phyloP scores from a whole-genome alignment of 1,140 invertebrate species.

The Leptinotarsa lineolata region DNA sequence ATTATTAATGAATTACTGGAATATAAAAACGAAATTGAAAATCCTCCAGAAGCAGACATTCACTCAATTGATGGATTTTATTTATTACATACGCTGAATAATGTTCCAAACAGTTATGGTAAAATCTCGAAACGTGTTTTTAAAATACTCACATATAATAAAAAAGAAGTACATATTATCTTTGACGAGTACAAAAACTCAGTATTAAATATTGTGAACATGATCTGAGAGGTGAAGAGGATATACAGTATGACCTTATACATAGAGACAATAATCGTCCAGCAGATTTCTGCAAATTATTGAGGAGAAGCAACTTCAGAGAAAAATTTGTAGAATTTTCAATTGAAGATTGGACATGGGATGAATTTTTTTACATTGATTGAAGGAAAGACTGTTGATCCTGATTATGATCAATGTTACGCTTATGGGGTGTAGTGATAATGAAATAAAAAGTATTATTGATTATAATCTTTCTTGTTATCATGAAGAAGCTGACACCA shows the following conservation, averaged over 20 bases:
- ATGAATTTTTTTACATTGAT: slow-evolving; percentile 34
- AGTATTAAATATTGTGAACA: slow-evolving; percentile 49
- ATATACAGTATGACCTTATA: slow-evolving; percentile 33
- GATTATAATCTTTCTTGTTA: slow-evolving; percentile 40
- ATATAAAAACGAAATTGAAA: slow-evolving; percentile 5
- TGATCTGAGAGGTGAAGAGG: slow-evolving; percentile 39
- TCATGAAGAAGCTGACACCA: slow-evolving; percentile 42
- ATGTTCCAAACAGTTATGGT: slow-evolving; percentile 24
- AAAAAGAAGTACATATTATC: slow-evolving; percentile 35
- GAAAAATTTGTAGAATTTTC: slow-evolving; percentile 14
- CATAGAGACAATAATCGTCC: slow-evolving; percentile 39
- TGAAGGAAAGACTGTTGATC: slow-evolving; percentile 34
- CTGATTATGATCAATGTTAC: slow-evolving; percentile 39
- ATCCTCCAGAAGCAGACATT: slow-evolving; percentile 19
- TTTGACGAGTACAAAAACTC: slow-evolving; percentile 40
- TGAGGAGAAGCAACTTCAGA: slow-evolving; percentile 33
- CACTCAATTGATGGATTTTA: slow-evolving; percentile 25
- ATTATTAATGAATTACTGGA: slow-evolving; percentile 4
- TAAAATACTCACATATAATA: slow-evolving; percentile 32
- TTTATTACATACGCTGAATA: slow-evolving; percentile 24
- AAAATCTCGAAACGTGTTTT: slow-evolving; percentile 28
- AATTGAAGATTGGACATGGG: slow-evolving; percentile 35
- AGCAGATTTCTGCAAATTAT: slow-evolving; percentile 37
- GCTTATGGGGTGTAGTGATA: slow-evolving; percentile 32
- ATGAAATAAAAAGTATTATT: slow-evolving; percentile 37